Base-by-base conservation (phyloP, 2,888 invertebrate species). In the Oligia latruncula region DNA sequence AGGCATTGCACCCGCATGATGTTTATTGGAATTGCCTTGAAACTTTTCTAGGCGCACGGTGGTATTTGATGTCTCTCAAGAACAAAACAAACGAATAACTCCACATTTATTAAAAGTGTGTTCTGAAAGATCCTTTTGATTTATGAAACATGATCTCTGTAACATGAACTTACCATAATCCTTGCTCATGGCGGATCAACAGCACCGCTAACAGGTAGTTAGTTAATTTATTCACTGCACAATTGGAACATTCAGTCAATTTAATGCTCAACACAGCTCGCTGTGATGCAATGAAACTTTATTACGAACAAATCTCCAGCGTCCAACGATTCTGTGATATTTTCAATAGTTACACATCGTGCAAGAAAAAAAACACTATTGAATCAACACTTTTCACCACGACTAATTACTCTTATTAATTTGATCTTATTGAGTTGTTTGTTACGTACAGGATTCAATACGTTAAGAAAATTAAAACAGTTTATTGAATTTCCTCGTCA, bases 131-230 rank as follows among this genome's bases (percentile, higher is more conserved):
- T 49, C 17, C 2, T 49, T 49, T 49, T 52, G 1, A 66, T 52
- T 68, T 55, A 72, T 13, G 1, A 70, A 83, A 68, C 15, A 65
- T 15, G 11, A 66, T n/a, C 4, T 72, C 9, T 65, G 58, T 35
- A 64, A 78, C 35, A 82, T 65, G 11, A 72, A 92, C 94, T 92
- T 88, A 95, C 95, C 95, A 84, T 94, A 95, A 88, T 95, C 94
- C 90, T 95, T 95, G 77, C 93, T 94, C 95, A 95, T 95, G 29
- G 75, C 81, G 64, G 65, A 67, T 81, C 64, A 85, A 55, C 70
- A 77, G 40, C 72, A 67, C 75, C 70, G 74, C 29, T 78, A 67
- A 70, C 73, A 76, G 66, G 46, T 78, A 73, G 49, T 77, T 72
- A 82, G 62, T 79, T 83, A 71, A 79, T 80, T 86, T 84, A 88